phyloP scores from a whole-genome alignment of 2,888 invertebrate genomes.

The Subacronicta megacephala region DNA sequence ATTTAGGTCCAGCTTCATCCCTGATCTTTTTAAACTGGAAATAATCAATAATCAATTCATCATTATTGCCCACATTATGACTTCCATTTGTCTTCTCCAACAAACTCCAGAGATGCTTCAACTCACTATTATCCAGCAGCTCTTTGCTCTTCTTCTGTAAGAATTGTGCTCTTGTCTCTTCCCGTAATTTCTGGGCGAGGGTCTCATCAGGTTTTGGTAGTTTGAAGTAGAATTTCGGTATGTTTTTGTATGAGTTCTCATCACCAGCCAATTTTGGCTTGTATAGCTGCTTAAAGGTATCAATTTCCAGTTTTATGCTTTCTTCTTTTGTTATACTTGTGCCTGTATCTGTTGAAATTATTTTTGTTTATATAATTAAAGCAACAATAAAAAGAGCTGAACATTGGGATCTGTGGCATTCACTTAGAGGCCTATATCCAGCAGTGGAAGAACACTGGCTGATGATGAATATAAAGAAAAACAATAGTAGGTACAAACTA shows the following conservation, averaged over 20 bases:
- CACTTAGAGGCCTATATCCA: no score
- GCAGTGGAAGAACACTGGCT: no score
- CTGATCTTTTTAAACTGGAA: slow-evolving; percentile 95
- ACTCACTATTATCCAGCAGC: slow-evolving; percentile 95
- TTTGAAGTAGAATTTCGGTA: slow-evolving; percentile 94
- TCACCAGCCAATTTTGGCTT: slow-evolving; percentile 85
- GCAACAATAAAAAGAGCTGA: no score
- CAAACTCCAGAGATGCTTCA: slow-evolving; percentile 95
- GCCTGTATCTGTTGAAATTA: slow-evolving; percentile 73
- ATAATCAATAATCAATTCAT: slow-evolving; percentile 96
- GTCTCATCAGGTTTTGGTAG: slow-evolving; percentile 94
- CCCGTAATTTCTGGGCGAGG: slow-evolving; percentile 94
- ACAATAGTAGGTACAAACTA: no score
- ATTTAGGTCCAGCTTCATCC: slow-evolving; percentile 93
- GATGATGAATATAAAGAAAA: no score
- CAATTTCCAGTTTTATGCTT: slow-evolving; percentile 84
- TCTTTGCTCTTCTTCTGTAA: slow-evolving; percentile 95
- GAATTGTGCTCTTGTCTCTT: slow-evolving; percentile 96
- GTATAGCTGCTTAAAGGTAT: slow-evolving; percentile 89
- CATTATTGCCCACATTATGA: slow-evolving; percentile 90
- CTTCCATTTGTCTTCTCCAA: slow-evolving; percentile 95
- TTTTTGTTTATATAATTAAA: no score
- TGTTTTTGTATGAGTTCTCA: slow-evolving; percentile 88
- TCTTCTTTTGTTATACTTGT: slow-evolving; percentile 82
- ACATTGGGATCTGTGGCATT: no score